Conservation (phyloP, 2,797 vertebrate species). For the Orientallactaga sibirica region DNA sequence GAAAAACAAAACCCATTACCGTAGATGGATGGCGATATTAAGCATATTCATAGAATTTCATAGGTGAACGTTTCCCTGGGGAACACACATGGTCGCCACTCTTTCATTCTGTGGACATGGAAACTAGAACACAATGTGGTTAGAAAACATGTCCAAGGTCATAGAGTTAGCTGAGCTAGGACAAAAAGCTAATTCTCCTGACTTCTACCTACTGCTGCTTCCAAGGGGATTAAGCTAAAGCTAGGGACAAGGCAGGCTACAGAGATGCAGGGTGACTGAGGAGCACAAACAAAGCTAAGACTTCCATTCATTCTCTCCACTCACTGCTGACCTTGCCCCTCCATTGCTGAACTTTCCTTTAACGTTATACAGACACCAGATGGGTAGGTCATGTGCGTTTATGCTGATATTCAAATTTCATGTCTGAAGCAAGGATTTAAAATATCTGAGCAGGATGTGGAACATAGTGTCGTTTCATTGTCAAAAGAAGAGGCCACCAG, state of each 20-base stretch:
- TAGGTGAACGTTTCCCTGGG: slow-evolving; percentile 38
- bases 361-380: not conserved
- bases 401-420: not conserved
- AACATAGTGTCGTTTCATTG: not conserved
- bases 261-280: not conserved
- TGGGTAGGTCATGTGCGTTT: not conserved
- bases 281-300: not conserved
- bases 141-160: slow-evolving; percentile 27
- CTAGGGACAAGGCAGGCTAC: not conserved
- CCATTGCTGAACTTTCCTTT: not conserved
- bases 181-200: slow-evolving; percentile 9
- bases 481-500: not conserved
- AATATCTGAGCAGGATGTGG: not conserved
- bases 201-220: not conserved
- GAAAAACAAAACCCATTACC: slow-evolving; percentile 13
- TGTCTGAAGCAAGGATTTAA: slow-evolving; percentile 13
- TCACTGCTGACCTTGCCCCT: not conserved
- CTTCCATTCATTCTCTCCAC: not conserved
- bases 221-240: slow-evolving; percentile 24
- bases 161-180: slow-evolving; percentile 41
- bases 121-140: not conserved
- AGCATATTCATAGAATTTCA: slow-evolving; percentile 66
- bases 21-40: slow-evolving; percentile 54
- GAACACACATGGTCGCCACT: not conserved
- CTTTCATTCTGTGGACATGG: not conserved